Percentiles rank a stretch among this genome's conserved stretches.
These are phyloP conservation scores for Furcifer pardalis DNA, from an alignment of 2,797 vertebrate species.

Conservation along the genomic window DNA sequence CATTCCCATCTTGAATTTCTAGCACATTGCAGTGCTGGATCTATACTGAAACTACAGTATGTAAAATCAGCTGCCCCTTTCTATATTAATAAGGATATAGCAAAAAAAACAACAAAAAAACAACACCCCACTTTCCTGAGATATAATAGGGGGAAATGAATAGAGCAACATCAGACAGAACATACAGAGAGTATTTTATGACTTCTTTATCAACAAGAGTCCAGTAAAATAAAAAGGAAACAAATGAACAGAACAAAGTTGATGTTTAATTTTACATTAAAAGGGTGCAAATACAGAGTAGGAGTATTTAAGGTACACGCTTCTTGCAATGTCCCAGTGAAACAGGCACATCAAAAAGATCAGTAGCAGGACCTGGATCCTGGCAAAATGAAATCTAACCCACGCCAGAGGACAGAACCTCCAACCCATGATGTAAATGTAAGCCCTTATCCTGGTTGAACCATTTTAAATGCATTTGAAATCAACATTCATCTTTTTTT, in stretches of 20 bases:
- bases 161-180: background rate
- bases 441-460: constrained; percentile 65
- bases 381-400: constrained; percentile 50
- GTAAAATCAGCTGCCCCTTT: background rate
- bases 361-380: constrained; percentile 60
- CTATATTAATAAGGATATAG: background rate
- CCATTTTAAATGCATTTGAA: constrained; percentile 63
- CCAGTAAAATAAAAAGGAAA: background rate
- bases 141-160: no score
- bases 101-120: background rate
- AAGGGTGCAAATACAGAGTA: constrained; percentile 86
- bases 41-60: background rate
- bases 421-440: constrained; percentile 30
- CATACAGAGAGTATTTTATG: background rate
- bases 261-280: constrained; percentile 93
- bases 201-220: background rate
- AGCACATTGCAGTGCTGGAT: background rate
- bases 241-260: constrained; percentile 60
- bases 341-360: constrained; percentile 58
- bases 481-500: constrained; percentile 69
- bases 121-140: background rate
- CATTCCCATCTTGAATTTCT: background rate
- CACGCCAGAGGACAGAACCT: constrained; percentile 43
- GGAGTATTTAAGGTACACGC: constrained; percentile 65
- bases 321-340: constrained; percentile 65